Base-by-base conservation (phyloP, 2,888 invertebrate species). In the Acrobasis consociella region DNA sequence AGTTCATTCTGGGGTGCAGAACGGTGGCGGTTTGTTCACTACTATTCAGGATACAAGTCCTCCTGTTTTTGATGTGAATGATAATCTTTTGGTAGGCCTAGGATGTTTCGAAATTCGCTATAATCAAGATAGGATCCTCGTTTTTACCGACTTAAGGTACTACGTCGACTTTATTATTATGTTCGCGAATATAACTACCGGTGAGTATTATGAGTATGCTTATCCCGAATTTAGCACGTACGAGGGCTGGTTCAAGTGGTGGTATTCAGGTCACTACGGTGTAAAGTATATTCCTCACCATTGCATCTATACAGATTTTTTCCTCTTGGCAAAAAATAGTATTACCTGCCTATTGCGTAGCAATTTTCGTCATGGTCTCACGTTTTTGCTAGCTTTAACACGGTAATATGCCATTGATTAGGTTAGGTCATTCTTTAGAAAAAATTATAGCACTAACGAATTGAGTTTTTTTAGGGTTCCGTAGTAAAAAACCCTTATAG, bases 81-180 rank as follows among this genome's bases (percentile, higher is more conserved):
- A 31, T 15, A 42, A 52, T 2, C 13, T n/a, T 1, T 15, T 86
- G 0, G 52, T 78, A 0, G 87, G 80, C 0, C 0, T 86, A 0
- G 87, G 83, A 0, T 82, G 84, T 50, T 88, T 88, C 52, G 87
- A 87, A 62, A 84, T 88, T 1, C 69, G 87, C 7, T 81, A 82
- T 42, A 86, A 86, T 17, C 80, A 87, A 7, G 83, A 84, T 0
- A 72, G 80, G n/a, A 69, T 85, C 9, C 56, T 78, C 5, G 85
- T 72, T 2, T 86, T 87, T 55, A 87, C 87, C 0, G 87, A 88
- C 61, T 8, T 86, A 0, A 72, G 87, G 5, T 87, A 83, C 39
- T 88, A 88, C 42, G 16, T 67, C 0, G 62, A 67, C 1, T 62
- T 63, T 37, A 76, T 87, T 5, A 22, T 71, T 0, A 60, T 67